Base-by-base conservation (phyloP, 2,888 invertebrate species). In the Sinohyriopsis cumingii region DNA sequence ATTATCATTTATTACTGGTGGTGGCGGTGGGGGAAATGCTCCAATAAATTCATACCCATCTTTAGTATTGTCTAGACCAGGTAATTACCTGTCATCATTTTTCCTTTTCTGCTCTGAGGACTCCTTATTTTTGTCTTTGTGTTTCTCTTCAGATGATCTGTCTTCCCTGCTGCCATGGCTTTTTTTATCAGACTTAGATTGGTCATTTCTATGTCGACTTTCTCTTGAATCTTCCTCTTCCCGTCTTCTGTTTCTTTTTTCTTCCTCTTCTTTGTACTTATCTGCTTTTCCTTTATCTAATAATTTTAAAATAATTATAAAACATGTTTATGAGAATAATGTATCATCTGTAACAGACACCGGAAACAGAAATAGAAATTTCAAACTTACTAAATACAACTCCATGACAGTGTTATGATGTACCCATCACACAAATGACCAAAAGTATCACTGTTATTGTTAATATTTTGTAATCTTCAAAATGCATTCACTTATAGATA, bases 281-380 rank as follows among this genome's bases (percentile, higher is more conserved):
- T 82, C 82, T 55, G 77, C 75, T 70, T 79, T 75, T 22, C 76
- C 77, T 76, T 85, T 86, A 69, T 85, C 86, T 85, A 15, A 3
- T 15, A n/a, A n/a, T n/a, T n/a, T n/a, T n/a, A n/a, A n/a, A n/a
- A n/a, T n/a, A 45, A 45, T 33, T 45, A 45, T 45, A 45, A 45
- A 65, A 45, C 59, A 59, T 20, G 19, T 22, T 64, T 59, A 24
- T 59, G 3, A 24, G 2, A 22, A 12, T 59, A 22, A 12, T 22
- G 9, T 24, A 15, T 59, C n/a, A 24, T 12, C n/a, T 4, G 6
- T 25, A 18, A 25, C n/a, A 62, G 24, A 62, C 22, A 62, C 18
- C 9, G 25, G n/a, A 59, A 59, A 59, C 12, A 12, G n/a, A n/a
- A n/a, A 18, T 12, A n/a, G 3, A 59, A 59, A 19, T 59, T 12